Conservation (phyloP, 1,140 invertebrate species). For the Aphaenogaster ashmeadi region DNA sequence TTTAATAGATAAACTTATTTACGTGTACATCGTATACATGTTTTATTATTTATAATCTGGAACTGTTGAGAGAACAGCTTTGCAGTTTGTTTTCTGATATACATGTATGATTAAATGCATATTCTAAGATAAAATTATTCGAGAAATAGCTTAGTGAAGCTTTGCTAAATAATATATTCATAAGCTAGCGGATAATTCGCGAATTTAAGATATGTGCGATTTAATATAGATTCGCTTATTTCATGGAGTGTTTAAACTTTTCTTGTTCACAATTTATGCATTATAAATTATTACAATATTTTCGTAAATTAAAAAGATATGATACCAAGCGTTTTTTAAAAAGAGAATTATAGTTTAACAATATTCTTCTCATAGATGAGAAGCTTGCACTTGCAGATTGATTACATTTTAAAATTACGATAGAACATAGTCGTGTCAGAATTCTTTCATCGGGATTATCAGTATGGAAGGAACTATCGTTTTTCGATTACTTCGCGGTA, state of each 20-base stretch:
- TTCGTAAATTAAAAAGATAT: not conserved
- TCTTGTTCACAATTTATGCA: not conserved
- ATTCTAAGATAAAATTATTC: constrained; percentile 21
- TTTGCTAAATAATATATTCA: constrained; percentile 41
- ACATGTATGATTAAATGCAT: not conserved
- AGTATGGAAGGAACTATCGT: constrained; percentile 28
- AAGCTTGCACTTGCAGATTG: not conserved
- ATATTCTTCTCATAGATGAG: not conserved
- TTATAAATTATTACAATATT: not conserved
- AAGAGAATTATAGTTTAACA: not conserved
- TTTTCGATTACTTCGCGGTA: constrained; percentile 28
- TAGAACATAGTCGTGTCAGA: not conserved
- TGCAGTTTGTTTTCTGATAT: not conserved
- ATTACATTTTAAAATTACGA: constrained; percentile 44
- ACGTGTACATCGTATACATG: not conserved
- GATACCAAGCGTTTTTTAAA: not conserved
- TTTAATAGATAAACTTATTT: not conserved
- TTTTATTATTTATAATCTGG: constrained; percentile 27
- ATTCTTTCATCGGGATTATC: constrained; percentile 9
- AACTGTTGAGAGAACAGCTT: not conserved
- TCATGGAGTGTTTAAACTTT: not conserved
- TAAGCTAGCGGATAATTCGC: constrained; percentile 23
- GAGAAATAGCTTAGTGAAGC: constrained; percentile 1
- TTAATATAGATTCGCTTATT: not conserved
- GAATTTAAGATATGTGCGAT: not conserved